These are phyloP conservation scores for Acleris laterana DNA, from an alignment of 2,888 invertebrate species.

Conservation along the genomic window DNA sequence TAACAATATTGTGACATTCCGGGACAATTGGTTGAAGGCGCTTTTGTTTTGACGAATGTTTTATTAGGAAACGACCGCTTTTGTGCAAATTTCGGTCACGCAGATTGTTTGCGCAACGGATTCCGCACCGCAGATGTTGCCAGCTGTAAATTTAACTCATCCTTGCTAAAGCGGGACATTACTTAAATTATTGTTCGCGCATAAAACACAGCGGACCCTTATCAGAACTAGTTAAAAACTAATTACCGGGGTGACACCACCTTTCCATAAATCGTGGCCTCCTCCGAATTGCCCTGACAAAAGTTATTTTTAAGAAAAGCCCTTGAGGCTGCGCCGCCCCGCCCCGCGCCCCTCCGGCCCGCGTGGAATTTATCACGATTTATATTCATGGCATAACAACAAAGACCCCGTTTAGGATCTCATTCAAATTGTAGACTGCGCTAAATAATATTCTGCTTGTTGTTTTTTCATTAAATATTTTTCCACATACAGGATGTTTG, in stretches of 20 bases:
- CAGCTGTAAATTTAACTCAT: slow-evolving; percentile 50
- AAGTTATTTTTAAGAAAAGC: slow-evolving; percentile 85
- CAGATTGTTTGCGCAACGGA: slow-evolving; percentile 26
- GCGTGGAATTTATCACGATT: slow-evolving; percentile 86
- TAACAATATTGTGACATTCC: slow-evolving; percentile 79
- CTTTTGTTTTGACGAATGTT: slow-evolving; percentile 63
- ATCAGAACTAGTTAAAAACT: slow-evolving; percentile 85
- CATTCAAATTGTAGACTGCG: slow-evolving; percentile 73
- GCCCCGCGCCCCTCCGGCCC: slow-evolving; percentile 50
- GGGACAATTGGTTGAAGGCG: slow-evolving; percentile 57
- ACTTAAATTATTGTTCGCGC: slow-evolving; percentile 71
- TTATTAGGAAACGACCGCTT: slow-evolving; percentile 44
- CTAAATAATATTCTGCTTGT: slow-evolving; percentile 55
- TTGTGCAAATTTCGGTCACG: slow-evolving; percentile 41
- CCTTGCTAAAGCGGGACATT: slow-evolving; percentile 53
- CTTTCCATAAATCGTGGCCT: slow-evolving; percentile 81
- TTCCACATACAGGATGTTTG: slow-evolving; percentile 13
- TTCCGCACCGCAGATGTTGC: slow-evolving; percentile 46
- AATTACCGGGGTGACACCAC: slow-evolving; percentile 84
- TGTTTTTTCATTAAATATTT: slow-evolving; percentile 31
- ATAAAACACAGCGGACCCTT: slow-evolving; percentile 79
- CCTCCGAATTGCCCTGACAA: slow-evolving; percentile 82
- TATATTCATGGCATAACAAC: slow-evolving; percentile 85
- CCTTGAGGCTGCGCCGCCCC: slow-evolving; percentile 72
- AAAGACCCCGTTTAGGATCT: slow-evolving; percentile 78